phyloP scores from a whole-genome alignment of 2,797 vertebrate species.

The Schizopygopsis pylzovi region DNA sequence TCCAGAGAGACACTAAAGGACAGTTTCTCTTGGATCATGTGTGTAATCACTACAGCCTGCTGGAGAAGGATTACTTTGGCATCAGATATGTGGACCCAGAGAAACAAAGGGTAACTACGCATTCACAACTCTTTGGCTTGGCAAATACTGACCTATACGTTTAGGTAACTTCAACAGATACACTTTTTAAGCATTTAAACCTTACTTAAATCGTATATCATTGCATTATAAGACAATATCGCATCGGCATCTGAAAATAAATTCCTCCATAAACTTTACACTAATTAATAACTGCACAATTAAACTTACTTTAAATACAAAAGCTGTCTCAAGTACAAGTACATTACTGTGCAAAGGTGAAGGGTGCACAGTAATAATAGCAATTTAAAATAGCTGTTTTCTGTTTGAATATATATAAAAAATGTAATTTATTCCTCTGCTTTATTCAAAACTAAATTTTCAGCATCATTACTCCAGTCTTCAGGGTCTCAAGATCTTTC shows the following conservation, averaged over 20 bases:
- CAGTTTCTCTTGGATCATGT: constrained; percentile 96
- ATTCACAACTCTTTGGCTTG: background rate
- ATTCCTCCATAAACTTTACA: no score
- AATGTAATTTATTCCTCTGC: background rate
- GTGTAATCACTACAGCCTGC: constrained; percentile 96
- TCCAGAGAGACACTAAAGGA: constrained; percentile 95
- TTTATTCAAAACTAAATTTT: background rate
- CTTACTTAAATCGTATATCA: no score
- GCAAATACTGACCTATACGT: background rate
- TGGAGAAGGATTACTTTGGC: constrained; percentile 98
- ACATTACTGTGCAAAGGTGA: background rate
- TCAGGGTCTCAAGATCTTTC: background rate
- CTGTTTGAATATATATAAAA: background rate
- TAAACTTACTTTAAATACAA: background rate
- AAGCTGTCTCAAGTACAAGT: background rate
- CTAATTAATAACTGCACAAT: background rate
- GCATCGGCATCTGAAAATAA: background rate
- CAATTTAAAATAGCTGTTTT: background rate
- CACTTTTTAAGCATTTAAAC: no score
- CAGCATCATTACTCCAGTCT: background rate
- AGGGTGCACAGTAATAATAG: background rate
- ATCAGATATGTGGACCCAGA: constrained; percentile 97
- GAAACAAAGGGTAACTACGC: constrained; percentile 89
- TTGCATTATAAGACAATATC: background rate
- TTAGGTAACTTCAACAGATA: background rate